A percentile compares a stretch with the other conserved stretches of the same genome.
phyloP scores from a whole-genome alignment of 2,888 invertebrate genomes.

The Hemistola chrysoprasaria region DNA sequence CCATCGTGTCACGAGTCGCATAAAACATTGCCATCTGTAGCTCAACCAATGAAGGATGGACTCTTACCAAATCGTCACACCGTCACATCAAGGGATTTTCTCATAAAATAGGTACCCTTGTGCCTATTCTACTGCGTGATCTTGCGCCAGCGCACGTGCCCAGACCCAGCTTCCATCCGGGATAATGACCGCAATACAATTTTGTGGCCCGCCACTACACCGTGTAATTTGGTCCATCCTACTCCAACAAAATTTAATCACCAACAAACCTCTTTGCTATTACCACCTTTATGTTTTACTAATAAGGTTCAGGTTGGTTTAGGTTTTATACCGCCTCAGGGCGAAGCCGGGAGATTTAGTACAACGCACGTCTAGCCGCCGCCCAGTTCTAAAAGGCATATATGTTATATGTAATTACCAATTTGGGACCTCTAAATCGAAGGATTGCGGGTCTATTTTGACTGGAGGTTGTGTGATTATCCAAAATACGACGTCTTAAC shows the following conservation, averaged over 20 bases:
- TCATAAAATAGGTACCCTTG: too few relatives aligned
- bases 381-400: constrained; percentile 35
- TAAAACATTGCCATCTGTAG: too few relatives aligned
- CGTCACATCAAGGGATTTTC: too few relatives aligned
- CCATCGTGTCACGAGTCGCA: too few relatives aligned
- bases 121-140: constrained; percentile 18
- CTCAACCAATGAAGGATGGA: too few relatives aligned
- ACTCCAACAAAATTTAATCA: constrained; percentile 65
- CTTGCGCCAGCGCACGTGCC: constrained; percentile 47
- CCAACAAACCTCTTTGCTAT: constrained; percentile 26
- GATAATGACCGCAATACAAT: constrained; percentile 62
- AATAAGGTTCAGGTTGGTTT: constrained; percentile 13
- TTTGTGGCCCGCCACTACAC: constrained; percentile 51
- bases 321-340: constrained; percentile 14
- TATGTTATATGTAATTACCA: constrained; percentile 29
- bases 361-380: constrained; percentile 38
- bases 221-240: constrained; percentile 75
- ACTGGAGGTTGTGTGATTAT: constrained; percentile 6
- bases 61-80: too few relatives aligned
- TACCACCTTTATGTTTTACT: constrained; percentile 9
- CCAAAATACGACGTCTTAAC: constrained; percentile 4
- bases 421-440: constrained; percentile 14
- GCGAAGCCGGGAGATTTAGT: constrained; percentile 24
- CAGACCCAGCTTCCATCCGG: constrained; percentile 36
- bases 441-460: constrained; percentile 12